These are phyloP conservation scores for Anoplolepis gracilipes DNA, from an alignment of 1,140 invertebrate genomes.

Conservation along the genomic window DNA sequence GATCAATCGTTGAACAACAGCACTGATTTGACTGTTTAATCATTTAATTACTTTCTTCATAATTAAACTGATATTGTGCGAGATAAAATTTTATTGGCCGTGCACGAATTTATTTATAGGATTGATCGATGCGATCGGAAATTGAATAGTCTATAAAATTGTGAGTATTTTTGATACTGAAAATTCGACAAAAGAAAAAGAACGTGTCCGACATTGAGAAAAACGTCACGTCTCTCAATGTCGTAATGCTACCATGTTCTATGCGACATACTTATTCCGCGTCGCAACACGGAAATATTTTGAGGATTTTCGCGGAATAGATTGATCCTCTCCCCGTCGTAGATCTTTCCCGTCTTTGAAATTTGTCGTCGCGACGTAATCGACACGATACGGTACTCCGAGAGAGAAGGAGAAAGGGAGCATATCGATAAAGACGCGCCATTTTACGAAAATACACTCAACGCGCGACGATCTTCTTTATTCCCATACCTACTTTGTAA, in stretches of 20 bases:
- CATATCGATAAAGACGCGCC: slow-evolving; percentile 52
- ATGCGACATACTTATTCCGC: slow-evolving; percentile 29
- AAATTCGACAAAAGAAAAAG: slow-evolving; percentile 6
- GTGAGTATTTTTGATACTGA: not conserved
- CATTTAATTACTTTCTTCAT: not conserved
- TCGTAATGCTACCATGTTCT: slow-evolving; percentile 7
- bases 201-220: slow-evolving; percentile 26
- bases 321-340: slow-evolving; percentile 31
- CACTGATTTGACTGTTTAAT: slow-evolving; percentile 1
- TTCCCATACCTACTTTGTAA: slow-evolving; percentile 48
- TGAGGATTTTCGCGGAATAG: slow-evolving; percentile 38
- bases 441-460: slow-evolving; percentile 59
- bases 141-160: slow-evolving; percentile 10
- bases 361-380: slow-evolving; percentile 49
- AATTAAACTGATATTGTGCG: not conserved
- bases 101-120: not conserved
- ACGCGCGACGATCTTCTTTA: slow-evolving; percentile 54
- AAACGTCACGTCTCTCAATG: slow-evolving; percentile 23
- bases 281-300: slow-evolving; percentile 48
- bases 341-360: slow-evolving; percentile 7
- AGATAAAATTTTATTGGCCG: not conserved
- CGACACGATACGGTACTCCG: slow-evolving; percentile 16
- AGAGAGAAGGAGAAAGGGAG: slow-evolving; percentile 23
- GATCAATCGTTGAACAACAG: not conserved
- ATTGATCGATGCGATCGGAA: not conserved